Conservation (phyloP, 2,888 invertebrate species). For the Phytoseiulus persimilis region DNA sequence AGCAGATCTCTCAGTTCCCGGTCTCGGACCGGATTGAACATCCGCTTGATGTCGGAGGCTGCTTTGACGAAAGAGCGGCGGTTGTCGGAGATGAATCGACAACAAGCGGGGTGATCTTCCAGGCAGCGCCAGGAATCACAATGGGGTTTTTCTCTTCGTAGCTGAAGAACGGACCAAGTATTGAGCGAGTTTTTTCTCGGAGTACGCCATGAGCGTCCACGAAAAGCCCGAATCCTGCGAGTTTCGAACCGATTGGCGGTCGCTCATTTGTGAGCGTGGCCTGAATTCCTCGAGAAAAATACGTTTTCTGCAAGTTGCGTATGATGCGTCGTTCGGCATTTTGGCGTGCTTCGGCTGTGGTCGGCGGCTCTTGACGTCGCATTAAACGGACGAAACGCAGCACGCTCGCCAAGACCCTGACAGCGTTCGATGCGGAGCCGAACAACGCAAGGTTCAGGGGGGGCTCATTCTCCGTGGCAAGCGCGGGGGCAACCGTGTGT, state of each 20-base stretch:
- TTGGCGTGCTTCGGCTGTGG: background rate
- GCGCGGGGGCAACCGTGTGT: background rate
- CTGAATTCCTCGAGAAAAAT: background rate
- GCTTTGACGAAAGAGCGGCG: background rate
- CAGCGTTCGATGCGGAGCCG: background rate
- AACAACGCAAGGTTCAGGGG: background rate
- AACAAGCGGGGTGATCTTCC: background rate
- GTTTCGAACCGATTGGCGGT: background rate
- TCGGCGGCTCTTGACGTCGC: background rate
- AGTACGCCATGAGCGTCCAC: background rate
- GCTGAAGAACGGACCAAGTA: background rate
- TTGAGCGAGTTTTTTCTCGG: background rate
- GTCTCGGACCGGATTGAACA: constrained; percentile 19
- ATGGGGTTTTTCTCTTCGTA: constrained; percentile 11
- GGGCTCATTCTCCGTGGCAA: background rate
- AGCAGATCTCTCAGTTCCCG: background rate
- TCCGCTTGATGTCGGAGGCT: background rate
- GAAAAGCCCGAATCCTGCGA: background rate
- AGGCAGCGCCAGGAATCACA: background rate
- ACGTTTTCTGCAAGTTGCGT: background rate
- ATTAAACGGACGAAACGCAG: background rate
- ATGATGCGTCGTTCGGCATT: background rate
- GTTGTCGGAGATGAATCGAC: background rate
- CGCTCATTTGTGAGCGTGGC: background rate
- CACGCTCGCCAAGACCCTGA: background rate